A percentile compares a stretch with the other conserved stretches of the same genome.
Conservation (phyloP, 1,140 invertebrate species). For the Bombus huntii region DNA sequence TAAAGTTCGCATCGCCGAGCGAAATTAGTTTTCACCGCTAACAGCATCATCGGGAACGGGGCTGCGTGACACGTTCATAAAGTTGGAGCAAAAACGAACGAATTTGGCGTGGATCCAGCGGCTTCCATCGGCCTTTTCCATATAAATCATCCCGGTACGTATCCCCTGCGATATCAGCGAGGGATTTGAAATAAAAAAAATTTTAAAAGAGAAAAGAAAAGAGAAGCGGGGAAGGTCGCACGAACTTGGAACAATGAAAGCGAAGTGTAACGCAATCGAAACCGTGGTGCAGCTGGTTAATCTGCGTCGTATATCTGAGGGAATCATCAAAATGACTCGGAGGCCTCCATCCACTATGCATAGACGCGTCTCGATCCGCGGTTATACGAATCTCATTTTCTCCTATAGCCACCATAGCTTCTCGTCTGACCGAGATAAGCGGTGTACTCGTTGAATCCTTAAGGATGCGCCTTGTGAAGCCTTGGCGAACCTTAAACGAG, state of each 20-base stretch:
- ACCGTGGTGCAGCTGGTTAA: slow-evolving; percentile 16
- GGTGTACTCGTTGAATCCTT: slow-evolving; percentile 64
- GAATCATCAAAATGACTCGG: slow-evolving; percentile 52
- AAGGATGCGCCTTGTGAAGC: slow-evolving; percentile 55
- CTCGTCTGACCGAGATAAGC: slow-evolving; percentile 64
- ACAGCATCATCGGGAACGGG: slow-evolving; percentile 20
- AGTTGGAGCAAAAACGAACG: slow-evolving; percentile 38
- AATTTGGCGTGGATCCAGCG: slow-evolving; percentile 35
- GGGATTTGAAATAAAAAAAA: slow-evolving; percentile 14
- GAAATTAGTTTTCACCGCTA: slow-evolving; percentile 42
- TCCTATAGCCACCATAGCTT: slow-evolving; percentile 64
- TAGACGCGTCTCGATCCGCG: slow-evolving; percentile 49
- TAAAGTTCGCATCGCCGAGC: slow-evolving; percentile 18
- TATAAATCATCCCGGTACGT: slow-evolving; percentile 30
- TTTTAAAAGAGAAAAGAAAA: background rate
- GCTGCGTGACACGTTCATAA: slow-evolving; percentile 35
- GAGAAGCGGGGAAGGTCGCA: background rate
- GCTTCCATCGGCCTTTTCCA: background rate
- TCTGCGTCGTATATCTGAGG: slow-evolving; percentile 34
- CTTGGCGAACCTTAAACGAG: slow-evolving; percentile 30
- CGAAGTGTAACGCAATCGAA: background rate
- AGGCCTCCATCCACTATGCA: slow-evolving; percentile 47
- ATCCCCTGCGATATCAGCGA: slow-evolving; percentile 4
- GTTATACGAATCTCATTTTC: slow-evolving; percentile 70
- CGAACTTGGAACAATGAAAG: background rate